These are phyloP conservation scores for Euleptes europaea DNA, from an alignment of 2,113 vertebrate species.

Conservation along the genomic window DNA sequence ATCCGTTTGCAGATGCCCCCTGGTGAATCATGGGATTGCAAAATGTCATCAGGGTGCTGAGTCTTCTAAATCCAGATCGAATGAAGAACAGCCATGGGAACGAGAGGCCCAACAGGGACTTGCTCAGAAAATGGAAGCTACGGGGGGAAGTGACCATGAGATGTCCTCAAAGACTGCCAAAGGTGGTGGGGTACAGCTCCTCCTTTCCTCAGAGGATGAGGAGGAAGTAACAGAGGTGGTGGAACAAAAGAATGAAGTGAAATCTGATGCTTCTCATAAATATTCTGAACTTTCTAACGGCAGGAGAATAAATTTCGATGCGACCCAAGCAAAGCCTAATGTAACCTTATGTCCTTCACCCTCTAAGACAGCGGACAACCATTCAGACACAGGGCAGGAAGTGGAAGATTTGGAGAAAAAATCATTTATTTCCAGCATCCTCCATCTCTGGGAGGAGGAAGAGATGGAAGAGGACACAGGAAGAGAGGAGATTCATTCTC, in stretches of 20 bases:
- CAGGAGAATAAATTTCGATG: constrained; percentile 5
- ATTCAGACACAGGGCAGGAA: background rate
- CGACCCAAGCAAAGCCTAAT: background rate
- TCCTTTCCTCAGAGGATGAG: constrained; percentile 28
- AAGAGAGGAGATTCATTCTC: background rate
- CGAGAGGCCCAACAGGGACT: background rate
- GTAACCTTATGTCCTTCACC: background rate
- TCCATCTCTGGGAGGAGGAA: constrained; percentile 16
- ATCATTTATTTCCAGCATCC: background rate
- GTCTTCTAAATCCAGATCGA: background rate
- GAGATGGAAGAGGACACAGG: background rate
- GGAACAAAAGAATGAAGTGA: background rate
- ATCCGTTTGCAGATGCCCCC: constrained; percentile 34
- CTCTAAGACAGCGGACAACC: constrained; percentile 6
- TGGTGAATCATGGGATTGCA: constrained; percentile 60
- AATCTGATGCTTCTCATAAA: background rate
- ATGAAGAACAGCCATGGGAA: background rate
- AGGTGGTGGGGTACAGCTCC: background rate
- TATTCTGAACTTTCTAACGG: background rate
- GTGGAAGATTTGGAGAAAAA: constrained; percentile 12
- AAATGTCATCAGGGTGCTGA: constrained; percentile 55
- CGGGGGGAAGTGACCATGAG: background rate
- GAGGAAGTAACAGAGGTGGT: constrained; percentile 21
- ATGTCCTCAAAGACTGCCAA: constrained; percentile 8
- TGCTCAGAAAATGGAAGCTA: background rate